Evolutionary conservation across 2,113 vertebrate genomes (phyloP).

Genomic region (Ceyx melanurus): DNA sequence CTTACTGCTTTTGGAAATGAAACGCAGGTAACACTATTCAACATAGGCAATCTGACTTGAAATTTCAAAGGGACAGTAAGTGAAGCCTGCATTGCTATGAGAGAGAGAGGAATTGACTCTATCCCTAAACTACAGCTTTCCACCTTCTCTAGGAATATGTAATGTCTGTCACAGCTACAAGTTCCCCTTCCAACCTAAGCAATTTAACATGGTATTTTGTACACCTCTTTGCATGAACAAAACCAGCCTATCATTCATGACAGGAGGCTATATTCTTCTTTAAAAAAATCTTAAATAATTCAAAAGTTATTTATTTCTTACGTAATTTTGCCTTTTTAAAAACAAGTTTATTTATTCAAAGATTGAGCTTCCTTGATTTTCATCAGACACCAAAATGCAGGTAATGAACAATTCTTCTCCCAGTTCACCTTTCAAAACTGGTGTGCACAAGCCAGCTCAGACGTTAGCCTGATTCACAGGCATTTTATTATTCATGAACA

Average conservation of each 20-base stretch:
- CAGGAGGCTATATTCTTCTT: background rate
- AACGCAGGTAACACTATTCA: background rate
- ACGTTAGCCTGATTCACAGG: background rate
- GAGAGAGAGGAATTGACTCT: background rate
- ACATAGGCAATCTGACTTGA: background rate
- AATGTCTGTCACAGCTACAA: background rate
- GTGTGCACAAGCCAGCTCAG: background rate
- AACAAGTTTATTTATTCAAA: background rate
- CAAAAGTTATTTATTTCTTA: background rate
- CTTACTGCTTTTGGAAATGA: background rate
- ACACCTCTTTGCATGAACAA: background rate
- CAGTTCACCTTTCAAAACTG: background rate
- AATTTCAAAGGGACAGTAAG: background rate
- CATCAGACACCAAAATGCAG: background rate
- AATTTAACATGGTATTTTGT: background rate
- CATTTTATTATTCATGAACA: slow-evolving; percentile 33
- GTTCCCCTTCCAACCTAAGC: background rate
- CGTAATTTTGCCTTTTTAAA: background rate
- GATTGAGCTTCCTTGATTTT: background rate
- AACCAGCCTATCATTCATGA: background rate
- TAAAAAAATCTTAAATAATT: background rate
- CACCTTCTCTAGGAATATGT: background rate
- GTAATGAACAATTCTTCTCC: background rate
- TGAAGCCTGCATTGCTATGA: background rate
- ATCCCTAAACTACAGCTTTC: background rate